Conservation (phyloP, 2,888 invertebrate species). For the Leistus spinibarbis region DNA sequence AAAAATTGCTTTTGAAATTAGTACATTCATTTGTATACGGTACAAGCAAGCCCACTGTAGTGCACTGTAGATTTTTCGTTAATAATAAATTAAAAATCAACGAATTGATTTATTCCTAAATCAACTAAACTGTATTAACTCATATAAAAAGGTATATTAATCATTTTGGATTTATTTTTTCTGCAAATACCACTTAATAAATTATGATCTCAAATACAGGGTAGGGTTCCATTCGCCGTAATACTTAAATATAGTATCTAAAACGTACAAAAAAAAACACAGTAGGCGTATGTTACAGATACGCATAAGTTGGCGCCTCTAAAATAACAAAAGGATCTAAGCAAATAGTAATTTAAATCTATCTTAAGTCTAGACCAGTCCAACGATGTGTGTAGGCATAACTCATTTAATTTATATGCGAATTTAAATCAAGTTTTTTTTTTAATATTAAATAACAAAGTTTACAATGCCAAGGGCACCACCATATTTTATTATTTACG, state of each 20-base stretch:
- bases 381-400: not conserved
- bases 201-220: not conserved
- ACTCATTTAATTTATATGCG: not conserved
- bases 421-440: not conserved
- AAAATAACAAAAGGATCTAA: constrained; percentile 4
- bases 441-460: not conserved
- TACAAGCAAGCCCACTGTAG: too few species aligned
- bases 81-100: not conserved
- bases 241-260: constrained; percentile 31
- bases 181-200: not conserved
- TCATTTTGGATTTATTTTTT: not conserved
- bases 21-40: not conserved
- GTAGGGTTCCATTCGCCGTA: not conserved
- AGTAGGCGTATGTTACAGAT: constrained; percentile 35
- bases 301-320: constrained; percentile 31
- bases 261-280: not conserved
- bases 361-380: not conserved
- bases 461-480: not conserved
- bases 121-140: not conserved
- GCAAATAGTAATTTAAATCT: not conserved
- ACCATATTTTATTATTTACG: not conserved
- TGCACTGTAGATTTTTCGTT: too few species aligned
- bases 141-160: not conserved
- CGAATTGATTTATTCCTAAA: not conserved
- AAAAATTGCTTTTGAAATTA: too few species aligned